Evolutionary conservation across 2,113 vertebrate species (phyloP).

Genomic region (Columba livia): DNA sequence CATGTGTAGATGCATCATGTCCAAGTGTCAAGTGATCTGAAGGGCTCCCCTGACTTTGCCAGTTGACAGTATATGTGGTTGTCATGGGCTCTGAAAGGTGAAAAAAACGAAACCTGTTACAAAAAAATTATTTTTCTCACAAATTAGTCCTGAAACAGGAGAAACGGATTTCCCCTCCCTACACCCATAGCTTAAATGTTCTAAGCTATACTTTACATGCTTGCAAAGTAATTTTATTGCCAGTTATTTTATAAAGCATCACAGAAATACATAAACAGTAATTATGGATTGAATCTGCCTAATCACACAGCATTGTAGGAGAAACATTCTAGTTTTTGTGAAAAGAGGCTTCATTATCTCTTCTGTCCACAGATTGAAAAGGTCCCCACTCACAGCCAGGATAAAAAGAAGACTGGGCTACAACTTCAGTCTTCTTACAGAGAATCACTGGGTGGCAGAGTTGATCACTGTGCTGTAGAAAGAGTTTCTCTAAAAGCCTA

Average conservation of each 20-base stretch:
- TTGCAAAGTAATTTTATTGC: background rate
- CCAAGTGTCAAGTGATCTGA: background rate
- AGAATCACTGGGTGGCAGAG: background rate
- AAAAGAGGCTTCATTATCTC: background rate
- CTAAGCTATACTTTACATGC: background rate
- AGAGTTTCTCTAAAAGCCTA: background rate
- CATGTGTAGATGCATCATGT: background rate
- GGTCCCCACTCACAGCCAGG: rapidly evolving
- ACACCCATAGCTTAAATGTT: rapidly evolving
- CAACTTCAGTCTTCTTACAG: background rate
- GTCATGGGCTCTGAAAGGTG: background rate
- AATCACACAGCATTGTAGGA: background rate
- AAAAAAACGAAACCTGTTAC: background rate
- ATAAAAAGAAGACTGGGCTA: background rate
- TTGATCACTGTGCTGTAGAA: background rate
- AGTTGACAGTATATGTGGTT: background rate
- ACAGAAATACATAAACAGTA: background rate
- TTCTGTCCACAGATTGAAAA: background rate
- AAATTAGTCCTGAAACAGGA: background rate
- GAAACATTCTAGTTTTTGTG: background rate
- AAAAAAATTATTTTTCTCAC: background rate
- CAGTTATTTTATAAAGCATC: background rate
- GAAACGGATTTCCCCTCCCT: background rate
- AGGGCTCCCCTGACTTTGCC: background rate
- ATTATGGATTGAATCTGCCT: background rate